Percentiles rank a stretch among this genome's conserved stretches.
phyloP scores from a whole-genome alignment of 2,888 invertebrate species.

The Acholoe squamosa region DNA sequence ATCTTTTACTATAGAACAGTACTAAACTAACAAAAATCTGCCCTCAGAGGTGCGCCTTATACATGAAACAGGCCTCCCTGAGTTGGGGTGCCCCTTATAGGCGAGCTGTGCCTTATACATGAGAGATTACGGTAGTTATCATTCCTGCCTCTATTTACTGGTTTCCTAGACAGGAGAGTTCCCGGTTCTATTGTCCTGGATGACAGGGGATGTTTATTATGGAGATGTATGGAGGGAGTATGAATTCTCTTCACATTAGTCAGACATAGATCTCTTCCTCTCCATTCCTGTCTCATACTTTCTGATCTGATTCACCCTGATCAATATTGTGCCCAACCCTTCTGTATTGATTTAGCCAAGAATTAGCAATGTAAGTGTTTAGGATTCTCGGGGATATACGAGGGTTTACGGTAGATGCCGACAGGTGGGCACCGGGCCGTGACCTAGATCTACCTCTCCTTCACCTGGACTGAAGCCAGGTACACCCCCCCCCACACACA shows the following conservation, averaged over 20 bases:
- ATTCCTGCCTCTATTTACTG: background rate
- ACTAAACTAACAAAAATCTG: too few species aligned
- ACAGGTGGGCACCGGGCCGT: background rate
- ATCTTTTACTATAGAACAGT: too few species aligned
- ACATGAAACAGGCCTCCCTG: too few species aligned
- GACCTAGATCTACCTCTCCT: conserved; percentile 30
- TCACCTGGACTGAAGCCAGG: background rate
- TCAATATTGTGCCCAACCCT: too few species aligned
- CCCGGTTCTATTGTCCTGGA: background rate
- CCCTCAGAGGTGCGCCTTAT: too few species aligned
- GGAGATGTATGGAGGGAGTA: background rate
- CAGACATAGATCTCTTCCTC: background rate
- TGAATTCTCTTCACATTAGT: background rate
- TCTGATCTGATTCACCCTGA: too few species aligned
- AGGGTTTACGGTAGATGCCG: background rate
- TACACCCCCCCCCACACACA: background rate
- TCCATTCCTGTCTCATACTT: too few species aligned
- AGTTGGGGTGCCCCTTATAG: background rate
- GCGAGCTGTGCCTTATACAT: too few species aligned
- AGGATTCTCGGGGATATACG: too few species aligned
- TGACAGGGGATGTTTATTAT: background rate
- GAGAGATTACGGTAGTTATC: too few species aligned
- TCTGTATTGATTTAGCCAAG: too few species aligned
- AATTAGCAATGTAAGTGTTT: too few species aligned
- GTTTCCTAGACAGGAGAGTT: background rate